Conservation (phyloP, 1,140 invertebrate species). For the Rhopalosiphum padi region DNA sequence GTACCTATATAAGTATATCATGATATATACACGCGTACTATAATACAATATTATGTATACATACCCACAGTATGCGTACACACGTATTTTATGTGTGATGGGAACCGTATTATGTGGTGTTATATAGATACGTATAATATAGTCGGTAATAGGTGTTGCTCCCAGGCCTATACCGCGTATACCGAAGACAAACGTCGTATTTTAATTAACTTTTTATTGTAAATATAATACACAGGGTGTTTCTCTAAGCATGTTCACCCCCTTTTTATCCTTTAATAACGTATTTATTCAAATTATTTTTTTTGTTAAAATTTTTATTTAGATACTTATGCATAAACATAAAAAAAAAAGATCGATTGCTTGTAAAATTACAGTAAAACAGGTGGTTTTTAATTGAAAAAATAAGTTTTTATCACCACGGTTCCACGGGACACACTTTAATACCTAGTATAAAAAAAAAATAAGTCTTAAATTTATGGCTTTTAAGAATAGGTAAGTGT, state of each 20-base stretch:
- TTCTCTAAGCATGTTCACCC: background rate
- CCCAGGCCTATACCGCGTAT: background rate
- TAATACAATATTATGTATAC: background rate
- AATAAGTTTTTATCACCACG: background rate
- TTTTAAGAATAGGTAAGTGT: background rate
- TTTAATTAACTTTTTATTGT: slow-evolving; percentile 39
- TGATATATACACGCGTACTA: background rate
- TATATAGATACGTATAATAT: background rate
- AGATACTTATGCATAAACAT: too few species aligned
- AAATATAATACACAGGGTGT: background rate
- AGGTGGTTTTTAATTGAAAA: background rate
- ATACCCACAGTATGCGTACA: background rate
- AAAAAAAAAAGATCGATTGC: too few species aligned
- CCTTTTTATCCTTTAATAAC: background rate
- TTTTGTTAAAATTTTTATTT: too few species aligned
- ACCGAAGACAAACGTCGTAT: slow-evolving; percentile 31
- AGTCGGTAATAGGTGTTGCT: slow-evolving; percentile 2
- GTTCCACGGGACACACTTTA: rapidly evolving
- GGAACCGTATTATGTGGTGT: background rate
- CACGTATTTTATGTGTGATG: slow-evolving; percentile 4
- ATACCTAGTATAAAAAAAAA: background rate
- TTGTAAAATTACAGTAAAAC: background rate
- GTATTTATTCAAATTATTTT: background rate
- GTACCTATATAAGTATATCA: background rate
- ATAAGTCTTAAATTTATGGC: background rate